Evolutionary conservation across 92 coral and sea anemone genomes (phyloP), one percentile per base, ranked within the genome.

Genomic region (Phenganax subtilis): DNA sequence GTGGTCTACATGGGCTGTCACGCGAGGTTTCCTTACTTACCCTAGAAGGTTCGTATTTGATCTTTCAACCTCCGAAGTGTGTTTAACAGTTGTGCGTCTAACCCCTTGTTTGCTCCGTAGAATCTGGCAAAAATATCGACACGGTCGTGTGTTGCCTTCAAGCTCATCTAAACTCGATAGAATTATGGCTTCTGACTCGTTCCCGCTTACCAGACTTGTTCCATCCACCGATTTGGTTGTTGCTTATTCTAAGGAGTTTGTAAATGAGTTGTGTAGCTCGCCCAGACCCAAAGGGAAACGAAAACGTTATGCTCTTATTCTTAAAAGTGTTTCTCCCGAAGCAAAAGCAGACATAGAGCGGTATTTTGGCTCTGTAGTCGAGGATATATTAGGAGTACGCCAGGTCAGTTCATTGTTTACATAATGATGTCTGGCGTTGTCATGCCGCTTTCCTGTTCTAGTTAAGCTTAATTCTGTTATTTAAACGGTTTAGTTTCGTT

Each of bases 371-470:
- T 97, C 91, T 72, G 98, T 94, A 20, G 91, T 94, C 15, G 91
- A 97, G 25, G 98, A 94, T 75, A 92, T 94, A 90, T 90, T 94
- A 44, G 93, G 87, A 71, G 87, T 94, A 63, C 89, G 91, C 81
- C 98, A 94, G 98, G 98, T 94, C 88, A 70, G 89, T 81, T 51
- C 9, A 51, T 62, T 73, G 60, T 74, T 80, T 64, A 79, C 74
- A 57, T 79, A 63, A 61, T 56, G 1, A n/a, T 52, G 57, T 73
- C 59, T 28, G 80, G 52, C 76, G 70, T 66, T 20, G 81, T 76
- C 81, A 76, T 57, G 81, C 3, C 57, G 69, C 63, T 59, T 77
- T 47, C 57, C 82, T 20, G 70, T n/a, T 30, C 3, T 6, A 6
- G 37, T 27, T 28, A 55, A 37, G 67, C 16, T n/a, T 14, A 54